Base-by-base conservation (phyloP, 1,140 invertebrate genomes). In the Babylonia areolata region DNA sequence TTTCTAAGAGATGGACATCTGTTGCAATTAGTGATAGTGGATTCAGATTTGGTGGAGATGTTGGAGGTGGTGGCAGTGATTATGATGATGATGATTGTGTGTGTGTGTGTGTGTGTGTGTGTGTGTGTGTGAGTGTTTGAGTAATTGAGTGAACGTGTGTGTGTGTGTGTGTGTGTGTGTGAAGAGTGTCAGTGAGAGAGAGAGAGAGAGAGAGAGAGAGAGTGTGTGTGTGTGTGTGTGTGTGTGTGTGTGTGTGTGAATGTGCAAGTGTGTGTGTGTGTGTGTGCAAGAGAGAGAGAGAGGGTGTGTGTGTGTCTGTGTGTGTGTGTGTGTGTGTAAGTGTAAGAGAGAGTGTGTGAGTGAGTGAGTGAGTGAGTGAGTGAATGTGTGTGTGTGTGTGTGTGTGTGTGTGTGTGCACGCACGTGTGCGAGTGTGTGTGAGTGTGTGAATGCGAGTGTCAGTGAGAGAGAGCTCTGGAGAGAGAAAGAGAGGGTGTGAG, bases 381-480 rank as follows among this genome's bases (percentile, higher is more conserved):
- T 51, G 33, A 23, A n/a, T 81, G 80, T 81, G 39, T 78, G 35
- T 71, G 83, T 46, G 46, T 42, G 64, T 75, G 73, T 39, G 51
- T 39, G 83, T 42, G 51, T 81, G 40, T 51, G 39, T 81, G 51
- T 81, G 40, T 78, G 75, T 78, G 75, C 33, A n/a, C 33, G 75
- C 33, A 15, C 28, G 40, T 42, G 40, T 78, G 51, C 33, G 51
- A 51, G 79, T 64, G 46, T 69, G 33, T 83, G 37, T 37, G 39
- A 31, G 58, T 64, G n/a, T n/a, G 35, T 39, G 40, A n/a, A n/a
- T n/a, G n/a, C n/a, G n/a, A n/a, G n/a, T n/a, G n/a, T n/a, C n/a
- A n/a, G n/a, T n/a, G n/a, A 33, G 77, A 78, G 3, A 78, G 77
- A 78, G 31, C n/a, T n/a, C n/a, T n/a, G n/a, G n/a, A n/a, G n/a